These are phyloP conservation scores for Pholis gunnellus DNA, from an alignment of 2,113 vertebrate genomes.

Conservation along the genomic window DNA sequence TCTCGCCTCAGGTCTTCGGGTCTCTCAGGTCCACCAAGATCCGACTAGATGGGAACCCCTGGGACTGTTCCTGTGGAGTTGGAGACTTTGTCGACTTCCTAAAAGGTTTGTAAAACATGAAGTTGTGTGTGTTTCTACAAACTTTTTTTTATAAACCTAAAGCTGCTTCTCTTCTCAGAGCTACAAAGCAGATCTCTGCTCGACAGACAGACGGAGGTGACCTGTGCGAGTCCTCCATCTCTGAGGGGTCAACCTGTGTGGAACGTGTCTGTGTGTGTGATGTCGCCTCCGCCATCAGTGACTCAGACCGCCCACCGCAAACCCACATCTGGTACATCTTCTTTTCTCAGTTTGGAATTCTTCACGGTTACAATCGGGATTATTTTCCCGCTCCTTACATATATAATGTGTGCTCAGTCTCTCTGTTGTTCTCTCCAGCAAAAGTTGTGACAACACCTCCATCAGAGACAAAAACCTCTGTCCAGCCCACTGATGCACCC, in stretches of 20 bases:
- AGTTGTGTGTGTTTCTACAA: too few species aligned
- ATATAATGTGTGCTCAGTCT: too few species aligned
- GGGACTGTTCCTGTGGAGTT: slow-evolving; percentile 81
- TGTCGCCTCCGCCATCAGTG: not conserved
- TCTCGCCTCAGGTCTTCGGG: slow-evolving; percentile 63
- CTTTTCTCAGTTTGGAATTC: not conserved
- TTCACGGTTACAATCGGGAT: not conserved
- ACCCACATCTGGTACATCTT: slow-evolving; percentile 30
- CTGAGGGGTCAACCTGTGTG: slow-evolving; percentile 70
- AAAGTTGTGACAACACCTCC: not conserved
- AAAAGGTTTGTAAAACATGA: slow-evolving; percentile 67
- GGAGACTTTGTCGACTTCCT: slow-evolving; percentile 71
- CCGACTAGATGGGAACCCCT: slow-evolving; percentile 77
- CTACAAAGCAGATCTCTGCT: slow-evolving; percentile 71
- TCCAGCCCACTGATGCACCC: slow-evolving; percentile 15
- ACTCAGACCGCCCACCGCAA: not conserved
- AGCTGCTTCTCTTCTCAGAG: slow-evolving; percentile 57
- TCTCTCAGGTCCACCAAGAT: slow-evolving; percentile 58
- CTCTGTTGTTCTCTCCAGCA: slow-evolving; percentile 11
- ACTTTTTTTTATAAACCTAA: not conserved
- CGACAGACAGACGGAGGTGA: slow-evolving; percentile 52
- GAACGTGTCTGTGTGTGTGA: slow-evolving; percentile 68
- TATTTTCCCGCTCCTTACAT: not conserved
- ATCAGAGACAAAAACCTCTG: not conserved
- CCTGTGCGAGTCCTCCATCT: slow-evolving; percentile 70